A percentile compares a stretch with the other conserved stretches of the same genome.
Conservation (phyloP, 2,888 invertebrate species). For the Eupithecia pulchellata region DNA sequence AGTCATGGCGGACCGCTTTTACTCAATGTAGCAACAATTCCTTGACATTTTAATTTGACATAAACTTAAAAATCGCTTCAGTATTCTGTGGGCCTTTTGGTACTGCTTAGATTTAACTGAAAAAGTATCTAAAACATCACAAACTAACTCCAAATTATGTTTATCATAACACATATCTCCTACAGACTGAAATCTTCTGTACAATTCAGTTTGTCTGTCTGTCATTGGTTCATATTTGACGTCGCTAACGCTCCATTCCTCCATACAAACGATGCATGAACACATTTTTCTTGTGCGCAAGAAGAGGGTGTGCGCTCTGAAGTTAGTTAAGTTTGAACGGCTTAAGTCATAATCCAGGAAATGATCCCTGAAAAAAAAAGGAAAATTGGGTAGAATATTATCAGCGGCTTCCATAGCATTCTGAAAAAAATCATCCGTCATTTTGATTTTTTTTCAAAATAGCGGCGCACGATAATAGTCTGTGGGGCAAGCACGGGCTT, state of each 20-base stretch:
- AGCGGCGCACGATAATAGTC: too few species aligned
- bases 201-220: neutral
- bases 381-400: too few species aligned
- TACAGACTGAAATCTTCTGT: neutral
- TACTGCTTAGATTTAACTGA: slow-evolving; percentile 3
- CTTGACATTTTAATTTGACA: neutral
- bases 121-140: neutral
- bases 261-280: slow-evolving; percentile 3
- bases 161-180: neutral
- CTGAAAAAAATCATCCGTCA: too few species aligned
- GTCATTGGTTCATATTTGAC: neutral
- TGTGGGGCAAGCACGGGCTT: too few species aligned
- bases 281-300: slow-evolving; percentile 4
- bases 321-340: neutral
- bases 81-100: neutral
- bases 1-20: too few species aligned
- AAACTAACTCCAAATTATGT: neutral
- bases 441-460: too few species aligned
- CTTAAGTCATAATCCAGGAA: neutral
- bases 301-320: neutral
- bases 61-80: neutral
- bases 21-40: neutral
- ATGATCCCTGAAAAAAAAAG: neutral
- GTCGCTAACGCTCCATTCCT: neutral
- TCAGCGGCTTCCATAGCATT: too few species aligned